Base-by-base conservation (phyloP, 2,113 vertebrate genomes). In the Phyllostomus discolor region DNA sequence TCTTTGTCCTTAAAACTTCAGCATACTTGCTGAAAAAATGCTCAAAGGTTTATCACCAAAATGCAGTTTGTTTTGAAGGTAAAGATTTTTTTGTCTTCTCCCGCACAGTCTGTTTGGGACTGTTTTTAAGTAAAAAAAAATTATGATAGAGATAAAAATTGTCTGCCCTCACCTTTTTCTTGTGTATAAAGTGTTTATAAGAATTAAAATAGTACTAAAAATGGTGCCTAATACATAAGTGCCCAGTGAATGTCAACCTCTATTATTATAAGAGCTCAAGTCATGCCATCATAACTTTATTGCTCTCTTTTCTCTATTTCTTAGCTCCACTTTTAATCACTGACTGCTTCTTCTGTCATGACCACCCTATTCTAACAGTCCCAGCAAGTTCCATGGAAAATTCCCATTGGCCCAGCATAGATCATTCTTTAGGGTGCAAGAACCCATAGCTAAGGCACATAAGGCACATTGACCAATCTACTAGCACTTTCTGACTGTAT, bases 11-110 rank as follows among this genome's bases (percentile, higher is more conserved):
- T 54, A 43, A 95, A 93, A 94, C 50, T 28, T 91, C 64, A 66
- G 38, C 76, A 8, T 93, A 93, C 92, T 96, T 79, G 35, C 97
- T 52, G 86, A 87, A 96, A 87, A 96, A 96, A 94, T 16, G 57
- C 79, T 82, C 86, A 64, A 89, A 94, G 52, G 2, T 93, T 96
- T 94, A 95, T 91, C 79, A 81, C 86, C 57, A 88, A 94, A 96
- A 84, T 95, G 66, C 82, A 92, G 73, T 67, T 91, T 96, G 70
- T 91, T 98, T 95, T 91, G 50, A 94, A 96, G 50, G 69, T 33
- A 59, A 86, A 94, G 16, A 11, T 12, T 62, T 64, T 66, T 80
- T 72, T 72, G 54, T 5, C 24, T 59, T 73, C 5, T 97, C 52
- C 8, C 43, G 41, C 35, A 64, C 43, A 94, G 43, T 70, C 24